Conservation (phyloP, 2,113 vertebrate genomes). For the Cheirogaleus medius region DNA sequence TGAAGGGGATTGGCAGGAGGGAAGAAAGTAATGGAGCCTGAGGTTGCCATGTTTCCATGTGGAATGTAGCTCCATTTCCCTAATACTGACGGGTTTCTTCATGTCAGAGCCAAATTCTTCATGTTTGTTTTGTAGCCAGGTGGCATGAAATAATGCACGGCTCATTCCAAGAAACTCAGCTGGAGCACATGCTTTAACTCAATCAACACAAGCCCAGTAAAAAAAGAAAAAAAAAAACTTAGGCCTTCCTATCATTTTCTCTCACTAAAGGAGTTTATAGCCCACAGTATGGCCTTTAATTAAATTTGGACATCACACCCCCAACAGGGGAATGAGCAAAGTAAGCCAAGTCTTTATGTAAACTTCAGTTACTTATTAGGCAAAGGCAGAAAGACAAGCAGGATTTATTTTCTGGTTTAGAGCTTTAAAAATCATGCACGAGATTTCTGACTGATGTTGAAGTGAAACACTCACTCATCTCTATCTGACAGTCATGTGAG, state of each 20-base stretch:
- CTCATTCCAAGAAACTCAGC: neutral
- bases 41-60: neutral
- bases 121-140: slow-evolving; percentile 34
- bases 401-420: slow-evolving; percentile 37
- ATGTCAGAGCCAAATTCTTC: neutral
- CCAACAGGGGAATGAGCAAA: slow-evolving; percentile 6
- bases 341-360: slow-evolving; percentile 42
- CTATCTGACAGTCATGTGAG: neutral
- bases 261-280: slow-evolving; percentile 46
- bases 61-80: neutral
- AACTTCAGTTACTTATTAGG: slow-evolving; percentile 59
- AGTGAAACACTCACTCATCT: neutral
- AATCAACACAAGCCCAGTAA: slow-evolving; percentile 35
- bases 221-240: neutral
- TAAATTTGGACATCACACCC: slow-evolving; percentile 52
- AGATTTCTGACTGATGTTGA: neutral
- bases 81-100: slow-evolving; percentile 16
- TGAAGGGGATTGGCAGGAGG: slow-evolving; percentile 26
- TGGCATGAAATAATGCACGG: neutral
- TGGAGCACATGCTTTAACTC: slow-evolving; percentile 33
- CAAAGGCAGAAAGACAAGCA: slow-evolving; percentile 41
- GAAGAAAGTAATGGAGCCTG: neutral
- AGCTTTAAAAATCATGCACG: neutral
- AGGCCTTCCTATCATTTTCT: slow-evolving; percentile 30
- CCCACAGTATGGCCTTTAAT: slow-evolving; percentile 50